These are phyloP conservation scores for Scaptodrosophila latifasciaeformis DNA, from an alignment of 2,888 invertebrate genomes.

Conservation along the genomic window DNA sequence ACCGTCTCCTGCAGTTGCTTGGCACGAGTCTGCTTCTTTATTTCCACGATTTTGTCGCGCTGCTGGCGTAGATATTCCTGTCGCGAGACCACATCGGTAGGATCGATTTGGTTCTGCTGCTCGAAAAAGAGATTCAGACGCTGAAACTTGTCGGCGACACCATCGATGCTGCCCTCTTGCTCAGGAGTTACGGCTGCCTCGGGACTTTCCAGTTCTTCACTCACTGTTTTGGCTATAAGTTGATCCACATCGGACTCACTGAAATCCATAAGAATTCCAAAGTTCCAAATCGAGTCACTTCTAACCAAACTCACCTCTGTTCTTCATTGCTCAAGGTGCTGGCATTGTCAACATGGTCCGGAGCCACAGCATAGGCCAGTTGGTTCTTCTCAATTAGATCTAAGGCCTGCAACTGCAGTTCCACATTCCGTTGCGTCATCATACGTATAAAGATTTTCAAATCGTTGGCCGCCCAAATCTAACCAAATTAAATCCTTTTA, in stretches of 20 bases:
- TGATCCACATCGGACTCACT: slow-evolving; percentile 66
- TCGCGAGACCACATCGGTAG: slow-evolving; percentile 83
- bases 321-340: slow-evolving; percentile 39
- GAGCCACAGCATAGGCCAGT: slow-evolving; percentile 78
- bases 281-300: background rate
- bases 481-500: background rate
- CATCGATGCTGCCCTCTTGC: slow-evolving; percentile 49
- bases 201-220: slow-evolving; percentile 63
- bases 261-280: slow-evolving; percentile 8
- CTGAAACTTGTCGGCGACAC: slow-evolving; percentile 68
- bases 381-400: slow-evolving; percentile 88
- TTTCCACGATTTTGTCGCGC: slow-evolving; percentile 90
- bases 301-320: slow-evolving; percentile 32
- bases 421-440: slow-evolving; percentile 95
- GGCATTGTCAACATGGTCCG: slow-evolving; percentile 46
- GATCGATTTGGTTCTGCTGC: slow-evolving; percentile 74
- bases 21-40: slow-evolving; percentile 91
- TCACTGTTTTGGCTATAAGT: slow-evolving; percentile 65
- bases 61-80: slow-evolving; percentile 92
- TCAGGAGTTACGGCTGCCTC: slow-evolving; percentile 70
- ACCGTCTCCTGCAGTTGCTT: slow-evolving; percentile 83
- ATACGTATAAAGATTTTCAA: slow-evolving; percentile 91
- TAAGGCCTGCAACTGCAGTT: slow-evolving; percentile 90
- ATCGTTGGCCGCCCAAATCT: slow-evolving; percentile 95
- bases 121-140: slow-evolving; percentile 75